Evolutionary conservation across 2,888 invertebrate species (phyloP), one percentile per base, ranked within the genome.

Genomic region (Synanthedon vespiformis): DNA sequence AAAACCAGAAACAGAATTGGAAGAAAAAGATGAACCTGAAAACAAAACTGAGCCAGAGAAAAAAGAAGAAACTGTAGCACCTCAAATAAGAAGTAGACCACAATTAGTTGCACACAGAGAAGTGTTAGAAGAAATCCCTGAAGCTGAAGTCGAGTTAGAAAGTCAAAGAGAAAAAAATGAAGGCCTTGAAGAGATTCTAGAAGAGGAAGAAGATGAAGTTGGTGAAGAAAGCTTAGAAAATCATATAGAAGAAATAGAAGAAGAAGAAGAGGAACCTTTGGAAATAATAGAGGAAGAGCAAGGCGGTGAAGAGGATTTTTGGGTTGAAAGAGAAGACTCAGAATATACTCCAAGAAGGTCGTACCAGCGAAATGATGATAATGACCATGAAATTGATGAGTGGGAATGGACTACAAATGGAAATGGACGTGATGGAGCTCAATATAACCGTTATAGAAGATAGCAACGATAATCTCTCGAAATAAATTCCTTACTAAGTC

Each of bases 61-160:
- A 54, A 64, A 67, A 54, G 64, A 70, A 54, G 59, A 56, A 50
- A 61, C 60, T 54, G 73, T 77, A 59, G 51, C 58, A 27, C 67
- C 69, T 10, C 67, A 66, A 58, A 53, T 66, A 27, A 74, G 67
- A 59, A 77, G 56, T 27, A 65, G 70, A 56, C 74, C 68, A 53
- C 70, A 74, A 54, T 65, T 88, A 1, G 57, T 86, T 53, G 86
- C 82, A 47, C 87, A 87, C 40, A 74, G 84, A 63, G 85, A 87
- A 71, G 65, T 84, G 0, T 61, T 86, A 44, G 84, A 86, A 68
- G 88, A 88, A 67, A 86, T 86, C 55, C 84, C 83, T 18, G 86
- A 87, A 70, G 68, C 59, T 16, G 85, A 85, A 64, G 67, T 82
- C 3, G 85, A 84, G 56, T 86, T 79, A 59, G 85, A 87, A 67